Evolutionary conservation across 2,888 invertebrate genomes (phyloP).

Genomic region (Chirona hameri): DNA sequence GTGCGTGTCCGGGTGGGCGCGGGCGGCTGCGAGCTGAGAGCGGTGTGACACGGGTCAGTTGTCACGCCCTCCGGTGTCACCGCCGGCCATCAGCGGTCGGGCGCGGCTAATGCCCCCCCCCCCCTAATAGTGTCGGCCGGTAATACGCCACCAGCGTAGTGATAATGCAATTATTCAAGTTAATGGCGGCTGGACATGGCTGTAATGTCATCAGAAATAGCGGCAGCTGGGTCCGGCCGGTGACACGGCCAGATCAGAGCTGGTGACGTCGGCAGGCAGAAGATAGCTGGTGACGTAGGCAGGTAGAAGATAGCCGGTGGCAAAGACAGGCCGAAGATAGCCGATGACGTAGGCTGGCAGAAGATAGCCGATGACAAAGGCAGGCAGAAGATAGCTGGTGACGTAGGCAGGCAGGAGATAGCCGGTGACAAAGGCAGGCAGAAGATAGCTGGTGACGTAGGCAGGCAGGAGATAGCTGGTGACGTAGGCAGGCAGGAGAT

Average conservation of each 20-base stretch:
- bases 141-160: background rate
- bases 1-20: background rate
- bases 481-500: too few species aligned
- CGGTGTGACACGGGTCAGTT: background rate
- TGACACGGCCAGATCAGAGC: background rate
- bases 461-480: too few species aligned
- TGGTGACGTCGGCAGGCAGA: background rate
- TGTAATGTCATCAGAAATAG: background rate
- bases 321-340: background rate
- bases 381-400: too few species aligned
- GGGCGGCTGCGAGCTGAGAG: background rate
- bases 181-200: constrained; percentile 9
- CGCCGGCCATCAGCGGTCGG: background rate
- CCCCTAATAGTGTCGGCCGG: background rate
- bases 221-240: background rate
- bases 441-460: too few species aligned
- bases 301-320: background rate
- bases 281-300: background rate
- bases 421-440: too few species aligned
- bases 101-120: background rate
- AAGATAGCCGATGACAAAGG: too few species aligned
- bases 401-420: too few species aligned
- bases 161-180: constrained; percentile 6
- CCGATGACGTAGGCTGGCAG: background rate
- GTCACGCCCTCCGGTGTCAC: background rate